Evolutionary conservation across 2,113 vertebrate species (phyloP), one percentile per base, ranked within the genome.

Genomic region (Cettia cetti): DNA sequence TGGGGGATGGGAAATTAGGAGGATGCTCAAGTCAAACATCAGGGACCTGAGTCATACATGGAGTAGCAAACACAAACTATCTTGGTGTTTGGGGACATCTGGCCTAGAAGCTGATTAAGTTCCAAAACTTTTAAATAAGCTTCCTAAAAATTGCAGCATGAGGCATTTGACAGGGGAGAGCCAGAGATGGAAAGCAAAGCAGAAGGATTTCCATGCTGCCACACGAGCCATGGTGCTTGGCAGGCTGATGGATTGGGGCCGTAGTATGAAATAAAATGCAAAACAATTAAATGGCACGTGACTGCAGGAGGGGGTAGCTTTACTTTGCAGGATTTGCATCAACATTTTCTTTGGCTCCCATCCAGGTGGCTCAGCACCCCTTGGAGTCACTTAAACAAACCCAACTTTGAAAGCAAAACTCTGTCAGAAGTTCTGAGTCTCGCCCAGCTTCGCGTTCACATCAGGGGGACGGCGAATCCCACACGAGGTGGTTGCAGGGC

Each of bases 361-460:
- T 83, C 92, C 95, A 96, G 85, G 82, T 7, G 1, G 88, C 72
- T 92, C 77, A 86, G 90, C 88, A 93, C 88, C 88, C 93, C 93
- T 96, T 79, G 20, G 92, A 96, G 85, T 63, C 69, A 13, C 94
- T 97, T 84, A 96, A 95, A 96, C 93, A 96, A 96, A 75, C 82
- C 86, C 65, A 69, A 76, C 88, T 90, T 31, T 52, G 93, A 89
- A 86, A 95, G 90, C 52, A 90, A 94, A 95, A 60, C 90, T 40
- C 68, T 61, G 68, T 45, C 90, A 77, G 88, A 56, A 86, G 71
- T 65, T 47, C 66, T 52, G 93, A 69, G 86, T 64, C 69, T 94
- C 18, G 2, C 75, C 71, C 66, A n/a, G 92, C 74, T 54, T 18
- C 7, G 3, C 30, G 10, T 82, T 71, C 28, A 0, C 82, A 4